Evolutionary conservation across 2,113 vertebrate species (phyloP), one percentile per base, ranked within the genome.

Genomic region (Etheostoma cragini): DNA sequence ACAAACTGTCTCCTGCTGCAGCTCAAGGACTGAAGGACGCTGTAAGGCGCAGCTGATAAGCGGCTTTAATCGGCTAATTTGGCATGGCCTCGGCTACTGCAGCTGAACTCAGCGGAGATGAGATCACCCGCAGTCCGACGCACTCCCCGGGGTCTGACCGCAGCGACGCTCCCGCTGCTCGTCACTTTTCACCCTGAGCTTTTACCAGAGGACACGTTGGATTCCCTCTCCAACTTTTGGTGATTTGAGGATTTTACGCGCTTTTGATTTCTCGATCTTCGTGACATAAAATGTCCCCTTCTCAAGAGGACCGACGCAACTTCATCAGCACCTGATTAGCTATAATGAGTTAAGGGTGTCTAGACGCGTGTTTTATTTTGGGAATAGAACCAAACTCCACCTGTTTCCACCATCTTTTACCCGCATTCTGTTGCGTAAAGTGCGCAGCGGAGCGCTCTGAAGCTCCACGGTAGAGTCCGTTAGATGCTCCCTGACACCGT

Each of bases 41-140:
- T 38, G 79, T 26, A 58, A 80, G 90, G 80, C 85, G 76, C 75
- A 78, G 80, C 60, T 56, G 73, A 66, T 94, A 93, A 94, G 90
- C 92, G 71, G 92, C 89, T 94, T 92, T 91, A 87, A 83, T 69
- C 53, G 58, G 70, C 75, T 92, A 75, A 92, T 92, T 90, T 84
- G 81, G 75, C 89, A 12, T 4, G 4, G 30, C 30, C 30, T 3
- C 1, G 79, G 52, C 67, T 30, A 30, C 30, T 61, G 80, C 72
- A 77, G 78, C 71, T 69, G 1, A 52, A 62, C 46, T 16, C 80
- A 64, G 50, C 17, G 83, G 54, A 70, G 70, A 70, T 19, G 57
- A 16, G 10, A 45, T 63, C 42, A n/a, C 13, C 45, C 46, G 52
- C 66, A 53, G 62, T 8, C 68, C n/a, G 58, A 56, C 66, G 5